phyloP scores from a whole-genome alignment of 2,797 vertebrate species.

The Phoebastria nigripes region DNA sequence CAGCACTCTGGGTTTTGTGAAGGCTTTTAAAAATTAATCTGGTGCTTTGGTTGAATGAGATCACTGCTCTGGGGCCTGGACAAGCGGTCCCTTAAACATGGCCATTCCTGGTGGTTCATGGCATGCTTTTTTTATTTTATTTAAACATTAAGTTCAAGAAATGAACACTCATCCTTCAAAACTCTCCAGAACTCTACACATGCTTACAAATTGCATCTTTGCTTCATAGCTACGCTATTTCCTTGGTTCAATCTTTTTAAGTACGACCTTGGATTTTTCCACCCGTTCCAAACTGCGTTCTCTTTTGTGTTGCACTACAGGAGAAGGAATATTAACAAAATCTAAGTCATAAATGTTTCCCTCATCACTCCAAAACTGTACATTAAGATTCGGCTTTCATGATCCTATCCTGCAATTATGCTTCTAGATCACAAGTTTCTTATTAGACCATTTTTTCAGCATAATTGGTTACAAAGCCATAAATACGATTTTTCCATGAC shows the following conservation, averaged over 20 bases:
- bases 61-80: neutral
- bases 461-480: neutral
- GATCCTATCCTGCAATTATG: neutral
- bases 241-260: neutral
- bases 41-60: neutral
- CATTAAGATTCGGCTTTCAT: neutral
- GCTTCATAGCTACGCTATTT: neutral
- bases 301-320: neutral
- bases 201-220: neutral
- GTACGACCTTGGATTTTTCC: neutral
- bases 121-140: neutral
- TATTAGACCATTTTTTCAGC: neutral
- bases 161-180: neutral
- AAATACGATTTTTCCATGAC: neutral
- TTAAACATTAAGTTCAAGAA: neutral
- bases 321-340: neutral
- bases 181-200: neutral
- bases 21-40: neutral
- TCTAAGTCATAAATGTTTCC: neutral
- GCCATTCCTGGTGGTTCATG: neutral
- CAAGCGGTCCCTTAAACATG: fast-evolving
- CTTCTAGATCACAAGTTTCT: neutral
- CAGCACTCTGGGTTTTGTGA: fast-evolving
- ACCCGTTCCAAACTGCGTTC: neutral
- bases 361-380: neutral